These are phyloP conservation scores for Stichodactyla helianthus DNA, from an alignment of 64 coral and sea anemone species.

Conservation along the genomic window DNA sequence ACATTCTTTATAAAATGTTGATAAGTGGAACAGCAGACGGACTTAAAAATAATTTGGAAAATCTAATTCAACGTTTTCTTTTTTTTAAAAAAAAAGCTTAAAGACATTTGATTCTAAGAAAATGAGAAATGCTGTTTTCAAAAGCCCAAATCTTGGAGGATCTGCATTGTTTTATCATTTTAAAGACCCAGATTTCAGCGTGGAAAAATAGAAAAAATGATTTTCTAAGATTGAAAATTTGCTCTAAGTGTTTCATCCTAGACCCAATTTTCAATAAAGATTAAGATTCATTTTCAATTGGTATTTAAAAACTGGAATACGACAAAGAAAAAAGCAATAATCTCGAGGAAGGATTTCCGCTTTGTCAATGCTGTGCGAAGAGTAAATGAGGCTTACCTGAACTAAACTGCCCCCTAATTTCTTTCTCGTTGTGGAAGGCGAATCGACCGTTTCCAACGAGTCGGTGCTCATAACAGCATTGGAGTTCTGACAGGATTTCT, in stretches of 20 bases:
- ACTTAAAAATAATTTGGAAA: too few relatives aligned
- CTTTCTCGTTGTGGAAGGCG: not conserved
- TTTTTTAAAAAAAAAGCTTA: not conserved
- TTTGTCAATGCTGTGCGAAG: not conserved
- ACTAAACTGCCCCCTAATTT: conserved; percentile 5
- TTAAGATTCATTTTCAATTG: not conserved
- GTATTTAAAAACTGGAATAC: not conserved
- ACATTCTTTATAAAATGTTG: not conserved
- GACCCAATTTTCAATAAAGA: too few relatives aligned
- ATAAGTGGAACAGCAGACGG: not conserved
- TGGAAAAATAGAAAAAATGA: too few relatives aligned
- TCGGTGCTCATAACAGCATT: conserved; percentile 18
- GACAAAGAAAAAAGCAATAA: not conserved
- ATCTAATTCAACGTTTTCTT: too few relatives aligned
- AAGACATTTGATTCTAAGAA: not conserved
- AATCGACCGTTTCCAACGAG: not conserved
- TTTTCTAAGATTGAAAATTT: too few relatives aligned
- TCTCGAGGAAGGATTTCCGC: not conserved
- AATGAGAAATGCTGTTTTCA: not conserved
- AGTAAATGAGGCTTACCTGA: not conserved
- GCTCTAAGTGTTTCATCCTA: too few relatives aligned
- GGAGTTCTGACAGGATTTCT: not conserved
- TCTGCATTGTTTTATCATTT: not conserved
- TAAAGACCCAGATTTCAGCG: too few relatives aligned
- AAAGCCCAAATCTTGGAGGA: not conserved